Evolutionary conservation across 92 coral and sea anemone species (phyloP).

Genomic region (Zoanthus sociatus): DNA sequence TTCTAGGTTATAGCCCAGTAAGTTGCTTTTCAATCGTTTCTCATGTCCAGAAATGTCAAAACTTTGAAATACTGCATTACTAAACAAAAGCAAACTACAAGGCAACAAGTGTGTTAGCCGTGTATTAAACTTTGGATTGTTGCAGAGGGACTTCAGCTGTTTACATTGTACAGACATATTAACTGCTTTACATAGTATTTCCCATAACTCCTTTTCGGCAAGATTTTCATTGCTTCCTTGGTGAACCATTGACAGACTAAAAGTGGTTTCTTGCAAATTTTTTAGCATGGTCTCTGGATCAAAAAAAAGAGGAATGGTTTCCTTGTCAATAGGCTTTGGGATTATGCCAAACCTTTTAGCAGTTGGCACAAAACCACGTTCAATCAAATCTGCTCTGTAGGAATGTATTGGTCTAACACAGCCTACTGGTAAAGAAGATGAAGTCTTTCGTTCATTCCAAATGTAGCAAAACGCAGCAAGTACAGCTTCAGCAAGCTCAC

Average conservation of each 20-base stretch:
- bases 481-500: constrained; percentile 22
- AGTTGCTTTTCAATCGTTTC: too few relatives aligned
- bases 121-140: constrained; percentile 56
- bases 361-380: constrained; percentile 57
- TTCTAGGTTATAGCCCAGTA: too few relatives aligned
- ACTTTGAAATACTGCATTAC: constrained; percentile 45
- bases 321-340: constrained; percentile 51
- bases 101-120: constrained; percentile 57
- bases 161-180: constrained; percentile 57
- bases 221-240: too few relatives aligned
- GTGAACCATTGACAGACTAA: not conserved
- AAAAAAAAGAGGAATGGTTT: constrained; percentile 33
- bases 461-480: too few relatives aligned
- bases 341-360: constrained; percentile 60
- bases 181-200: constrained; percentile 4
- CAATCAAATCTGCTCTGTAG: constrained; percentile 58
- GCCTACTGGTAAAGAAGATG: not conserved
- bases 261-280: constrained; percentile 34
- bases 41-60: not conserved
- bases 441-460: too few relatives aligned
- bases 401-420: constrained; percentile 42
- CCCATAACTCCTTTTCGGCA: constrained; percentile 22
- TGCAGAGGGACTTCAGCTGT: constrained; percentile 52
- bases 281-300: constrained; percentile 55
- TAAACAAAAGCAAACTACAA: constrained; percentile 68